Base-by-base conservation (phyloP, 2,797 vertebrate genomes). In the Sphenodon punctatus region DNA sequence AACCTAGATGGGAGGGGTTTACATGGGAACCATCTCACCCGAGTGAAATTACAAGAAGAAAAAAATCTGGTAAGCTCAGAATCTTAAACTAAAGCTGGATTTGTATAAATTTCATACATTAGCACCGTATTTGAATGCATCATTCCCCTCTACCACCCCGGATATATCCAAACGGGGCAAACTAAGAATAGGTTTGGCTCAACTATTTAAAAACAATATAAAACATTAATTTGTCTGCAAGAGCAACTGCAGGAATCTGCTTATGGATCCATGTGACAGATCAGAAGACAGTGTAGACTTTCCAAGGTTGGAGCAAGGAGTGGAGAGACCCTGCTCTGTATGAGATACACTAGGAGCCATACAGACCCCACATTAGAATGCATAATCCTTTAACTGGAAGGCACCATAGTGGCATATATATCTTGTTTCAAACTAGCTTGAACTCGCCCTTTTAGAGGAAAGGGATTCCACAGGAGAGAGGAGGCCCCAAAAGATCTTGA, bases 161-260 rank as follows among this genome's bases (percentile, higher is more conserved):
- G 3, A 5, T 41, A 19, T 25, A 2, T 51, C 30, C 7, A 12
- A 9, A 2, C 30, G 30, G 48, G 46, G 36, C 67, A 16, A 14
- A 1, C 4, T 48, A 36, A 14, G 9, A 2, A 0, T 0, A 6
- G 64, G 27, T 27, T 45, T 38, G 38, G 16, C 16, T 58, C 23
- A 53, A 48, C 19, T 34, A 27, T 34, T 36, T 30, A 30, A 27
- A n/a, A 51, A 34, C 46, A 4, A 0, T 38, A 20, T 36, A 25
- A 14, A 2, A 4, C 51, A n/a, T n/a, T n/a, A n/a, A n/a, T 1
- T 1, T 43, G 68, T 72, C 5, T 32, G 14, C 32, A 41, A 10
- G 14, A 58, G 46, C 30, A 70, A 39, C 53, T 20, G 3, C 4
- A 1, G 12, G 7, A 70, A 38, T 67, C 16, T 17, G 27, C 69